These are phyloP conservation scores for Chymomyza amoena DNA, from an alignment of 2,888 invertebrate species.

Conservation along the genomic window DNA sequence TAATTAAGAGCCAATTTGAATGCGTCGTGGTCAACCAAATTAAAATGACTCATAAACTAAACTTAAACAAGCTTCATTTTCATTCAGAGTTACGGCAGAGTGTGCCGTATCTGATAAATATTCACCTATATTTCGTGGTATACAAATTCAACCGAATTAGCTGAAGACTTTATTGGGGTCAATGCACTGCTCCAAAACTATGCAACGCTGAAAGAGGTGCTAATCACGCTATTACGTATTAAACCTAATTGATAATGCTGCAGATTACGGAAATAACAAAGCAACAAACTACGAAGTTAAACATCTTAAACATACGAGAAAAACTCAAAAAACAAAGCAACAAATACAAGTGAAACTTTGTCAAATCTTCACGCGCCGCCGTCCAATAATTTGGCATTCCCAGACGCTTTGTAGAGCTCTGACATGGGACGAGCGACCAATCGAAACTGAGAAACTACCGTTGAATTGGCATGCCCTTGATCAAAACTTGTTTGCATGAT, in stretches of 20 bases:
- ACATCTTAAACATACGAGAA: not conserved
- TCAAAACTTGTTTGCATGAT: conserved; percentile 44
- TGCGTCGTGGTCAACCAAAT: too few species aligned
- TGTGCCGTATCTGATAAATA: not conserved
- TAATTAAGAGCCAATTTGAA: too few species aligned
- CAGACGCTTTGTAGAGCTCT: not conserved
- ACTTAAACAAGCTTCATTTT: too few species aligned
- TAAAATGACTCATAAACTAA: too few species aligned
- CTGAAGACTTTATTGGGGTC: not conserved
- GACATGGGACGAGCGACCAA: conserved; percentile 18
- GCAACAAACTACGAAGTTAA: not conserved
- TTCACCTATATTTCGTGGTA: not conserved
- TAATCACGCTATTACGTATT: not conserved
- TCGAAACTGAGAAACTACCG: conserved; percentile 50
- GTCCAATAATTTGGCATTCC: not conserved
- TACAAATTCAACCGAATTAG: too few species aligned
- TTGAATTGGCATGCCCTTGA: conserved; percentile 57
- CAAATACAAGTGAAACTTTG: not conserved
- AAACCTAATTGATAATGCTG: not conserved
- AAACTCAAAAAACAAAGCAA: not conserved
- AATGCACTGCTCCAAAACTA: not conserved
- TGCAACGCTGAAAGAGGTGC: not conserved
- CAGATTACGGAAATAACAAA: not conserved
- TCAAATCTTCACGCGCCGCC: not conserved
- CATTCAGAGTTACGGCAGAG: not conserved